Conservation (phyloP, 2,797 vertebrate genomes). For the Lacerta viridis region DNA sequence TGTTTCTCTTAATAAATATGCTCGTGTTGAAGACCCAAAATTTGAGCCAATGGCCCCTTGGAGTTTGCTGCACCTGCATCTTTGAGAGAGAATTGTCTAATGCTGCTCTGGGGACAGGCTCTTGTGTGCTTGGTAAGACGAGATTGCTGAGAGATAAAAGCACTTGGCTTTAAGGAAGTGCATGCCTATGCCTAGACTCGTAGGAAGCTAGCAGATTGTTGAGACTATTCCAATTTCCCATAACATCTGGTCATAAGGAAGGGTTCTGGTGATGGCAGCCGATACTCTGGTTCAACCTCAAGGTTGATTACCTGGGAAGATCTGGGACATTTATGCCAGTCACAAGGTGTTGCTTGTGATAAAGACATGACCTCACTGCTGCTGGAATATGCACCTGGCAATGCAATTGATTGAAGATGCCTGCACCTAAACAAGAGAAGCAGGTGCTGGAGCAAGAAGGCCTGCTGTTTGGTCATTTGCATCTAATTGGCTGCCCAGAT, state of each 20-base stretch:
- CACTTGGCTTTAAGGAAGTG: background rate
- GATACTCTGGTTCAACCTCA: background rate
- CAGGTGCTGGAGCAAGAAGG: conserved; percentile 40
- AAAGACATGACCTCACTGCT: conserved; percentile 22
- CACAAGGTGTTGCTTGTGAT: conserved; percentile 21
- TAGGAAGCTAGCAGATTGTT: background rate
- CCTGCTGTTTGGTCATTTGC: conserved; percentile 42
- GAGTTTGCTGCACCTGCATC: background rate
- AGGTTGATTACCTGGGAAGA: conserved; percentile 20
- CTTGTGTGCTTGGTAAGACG: background rate
- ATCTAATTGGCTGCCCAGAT: conserved; percentile 42
- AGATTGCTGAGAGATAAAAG: background rate
- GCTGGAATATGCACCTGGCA: conserved; percentile 24
- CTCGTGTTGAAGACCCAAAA: background rate
- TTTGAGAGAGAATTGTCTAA: background rate
- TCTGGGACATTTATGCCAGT: conserved; percentile 6
- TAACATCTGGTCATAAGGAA: background rate
- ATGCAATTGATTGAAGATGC: conserved; percentile 25
- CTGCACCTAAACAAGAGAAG: conserved; percentile 29
- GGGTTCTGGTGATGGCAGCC: background rate
- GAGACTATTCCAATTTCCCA: background rate
- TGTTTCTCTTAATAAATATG: background rate
- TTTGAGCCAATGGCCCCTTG: background rate
- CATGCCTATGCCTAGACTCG: background rate
- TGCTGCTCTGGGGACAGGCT: background rate